Percentiles rank a stretch among this genome's conserved stretches.
Evolutionary conservation across 2,888 invertebrate species (phyloP).

Genomic region (Plebejus argus): DNA sequence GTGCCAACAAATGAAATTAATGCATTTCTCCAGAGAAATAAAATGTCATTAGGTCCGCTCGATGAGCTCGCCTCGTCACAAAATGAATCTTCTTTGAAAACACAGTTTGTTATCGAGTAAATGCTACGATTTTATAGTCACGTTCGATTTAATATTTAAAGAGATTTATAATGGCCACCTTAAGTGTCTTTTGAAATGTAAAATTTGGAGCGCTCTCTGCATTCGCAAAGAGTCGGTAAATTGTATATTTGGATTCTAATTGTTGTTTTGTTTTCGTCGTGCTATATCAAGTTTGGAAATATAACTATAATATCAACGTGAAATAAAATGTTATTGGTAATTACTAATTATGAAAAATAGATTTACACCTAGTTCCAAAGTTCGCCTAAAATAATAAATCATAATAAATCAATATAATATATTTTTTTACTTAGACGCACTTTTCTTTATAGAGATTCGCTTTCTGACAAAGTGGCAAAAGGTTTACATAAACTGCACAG

Average conservation of each 20-base stretch:
- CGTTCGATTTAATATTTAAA: slow-evolving; percentile 38
- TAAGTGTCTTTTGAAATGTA: slow-evolving; percentile 34
- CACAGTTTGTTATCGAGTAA: slow-evolving; percentile 54
- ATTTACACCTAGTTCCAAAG: background rate
- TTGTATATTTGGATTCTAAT: slow-evolving; percentile 17
- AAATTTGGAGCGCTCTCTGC: slow-evolving; percentile 22
- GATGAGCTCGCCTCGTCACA: slow-evolving; percentile 62
- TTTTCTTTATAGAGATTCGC: too few species aligned
- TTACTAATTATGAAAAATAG: background rate
- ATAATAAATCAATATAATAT: background rate
- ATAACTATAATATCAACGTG: background rate
- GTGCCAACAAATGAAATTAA: slow-evolving; percentile 78
- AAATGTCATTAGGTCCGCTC: slow-evolving; percentile 76
- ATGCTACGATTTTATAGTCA: slow-evolving; percentile 38
- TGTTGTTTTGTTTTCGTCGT: slow-evolving; percentile 40
- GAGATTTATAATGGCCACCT: slow-evolving; percentile 32
- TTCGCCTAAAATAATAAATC: background rate
- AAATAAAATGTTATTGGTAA: background rate
- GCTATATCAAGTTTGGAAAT: background rate
- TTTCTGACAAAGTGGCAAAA: too few species aligned
- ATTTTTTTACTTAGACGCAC: background rate
- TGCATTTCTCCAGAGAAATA: slow-evolving; percentile 77
- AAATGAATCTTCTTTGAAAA: slow-evolving; percentile 54
- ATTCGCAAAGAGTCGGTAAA: background rate
- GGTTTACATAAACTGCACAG: too few species aligned